Evolutionary conservation across 35 echinoderm and acorn worm species (phyloP).

Genomic region (Acanthaster planci): DNA sequence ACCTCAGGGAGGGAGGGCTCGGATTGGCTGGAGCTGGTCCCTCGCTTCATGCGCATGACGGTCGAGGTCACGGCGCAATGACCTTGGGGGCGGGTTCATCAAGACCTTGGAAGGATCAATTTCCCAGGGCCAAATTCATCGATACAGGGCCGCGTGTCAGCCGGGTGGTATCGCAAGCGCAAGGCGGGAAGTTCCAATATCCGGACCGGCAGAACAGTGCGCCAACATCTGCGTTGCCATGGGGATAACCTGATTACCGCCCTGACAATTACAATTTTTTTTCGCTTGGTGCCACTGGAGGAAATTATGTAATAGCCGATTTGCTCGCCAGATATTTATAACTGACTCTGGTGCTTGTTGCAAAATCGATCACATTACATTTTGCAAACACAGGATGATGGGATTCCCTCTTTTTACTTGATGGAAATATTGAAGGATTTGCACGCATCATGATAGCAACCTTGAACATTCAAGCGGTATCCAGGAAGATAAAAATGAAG

Average conservation of each 20-base stretch:
- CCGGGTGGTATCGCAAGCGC: neutral
- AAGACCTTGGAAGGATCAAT: neutral
- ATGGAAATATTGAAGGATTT: too few species aligned
- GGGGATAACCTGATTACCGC: neutral
- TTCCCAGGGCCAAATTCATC: constrained; percentile 16
- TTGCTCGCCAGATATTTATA: too few species aligned
- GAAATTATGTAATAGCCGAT: constrained; percentile 21
- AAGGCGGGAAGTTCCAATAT: neutral
- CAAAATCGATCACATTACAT: too few species aligned
- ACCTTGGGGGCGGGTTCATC: neutral
- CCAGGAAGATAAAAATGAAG: too few species aligned
- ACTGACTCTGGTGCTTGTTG: too few species aligned
- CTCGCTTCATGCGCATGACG: neutral
- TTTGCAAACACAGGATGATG: too few species aligned
- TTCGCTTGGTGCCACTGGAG: neutral
- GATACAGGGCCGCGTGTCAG: neutral
- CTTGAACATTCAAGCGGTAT: too few species aligned
- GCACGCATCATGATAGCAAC: too few species aligned
- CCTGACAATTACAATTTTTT: constrained; percentile 2
- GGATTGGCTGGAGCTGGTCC: neutral
- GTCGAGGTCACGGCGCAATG: constrained; percentile 11
- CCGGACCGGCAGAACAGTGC: neutral
- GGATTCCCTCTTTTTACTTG: too few species aligned
- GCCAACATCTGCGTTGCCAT: constrained; percentile 20
- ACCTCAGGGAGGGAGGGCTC: neutral